Evolutionary conservation across 2,113 vertebrate species (phyloP), one percentile per base, ranked within the genome.

Genomic region (Onychostoma macrolepis): DNA sequence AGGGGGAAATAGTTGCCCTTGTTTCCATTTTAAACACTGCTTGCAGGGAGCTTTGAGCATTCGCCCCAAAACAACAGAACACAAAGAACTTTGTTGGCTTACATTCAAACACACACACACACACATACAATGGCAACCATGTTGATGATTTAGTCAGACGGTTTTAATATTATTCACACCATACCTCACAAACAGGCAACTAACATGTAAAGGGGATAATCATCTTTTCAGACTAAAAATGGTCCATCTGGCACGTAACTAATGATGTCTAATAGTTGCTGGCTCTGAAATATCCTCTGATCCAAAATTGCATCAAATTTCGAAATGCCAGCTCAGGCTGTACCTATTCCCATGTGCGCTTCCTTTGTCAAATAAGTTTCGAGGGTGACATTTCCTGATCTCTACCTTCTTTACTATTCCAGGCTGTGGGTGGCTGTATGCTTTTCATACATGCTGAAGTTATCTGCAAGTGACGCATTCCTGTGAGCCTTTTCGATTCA

Each of bases 11-110:
- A 36, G 74, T 81, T 80, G 83, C 85, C 78, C 84, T 85, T 74
- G 87, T 88, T 87, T 91, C 84, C 89, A 88, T 92, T 88, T 89
- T 87, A 93, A 93, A 90, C 71, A 10, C 86, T 75, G 89, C 91
- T 92, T 17, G 33, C 75, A 87, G 91, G 91, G 26, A 92, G 88
- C 87, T 88, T 87, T 67, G 86, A 92, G 91, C 91, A 88, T 56
- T 84, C 83, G 38, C 87, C 91, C 77, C 85, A 53, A 61, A 90
- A 90, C 81, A 89, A 88, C 85, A 85, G 65, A 74, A 2, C 36
- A 87, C 67, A 80, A 75, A 58, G 72, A 83, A 75, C 75, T 74
- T 43, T 63, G 83, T 65, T 36, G 19, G 71, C 19, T 69, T 79
- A 65, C 26, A 38, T 85, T 24, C 12, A 48, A 13, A 56, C 38